Conservation (phyloP, 2,113 vertebrate genomes). For the Paraplagusia blochii region DNA sequence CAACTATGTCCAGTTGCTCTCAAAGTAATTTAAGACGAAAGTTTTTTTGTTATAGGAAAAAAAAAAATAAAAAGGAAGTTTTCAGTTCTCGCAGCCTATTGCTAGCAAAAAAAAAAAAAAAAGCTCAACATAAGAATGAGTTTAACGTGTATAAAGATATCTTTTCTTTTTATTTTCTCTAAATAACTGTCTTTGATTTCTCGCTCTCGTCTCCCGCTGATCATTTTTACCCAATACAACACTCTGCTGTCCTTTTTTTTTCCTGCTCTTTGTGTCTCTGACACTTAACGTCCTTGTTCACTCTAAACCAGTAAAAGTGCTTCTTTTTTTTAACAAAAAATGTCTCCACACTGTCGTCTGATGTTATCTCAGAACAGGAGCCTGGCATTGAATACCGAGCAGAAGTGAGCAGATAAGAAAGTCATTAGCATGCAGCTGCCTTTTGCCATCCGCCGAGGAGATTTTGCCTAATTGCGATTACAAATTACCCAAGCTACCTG, state of each 20-base stretch:
- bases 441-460: slow-evolving; percentile 24
- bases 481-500: slow-evolving; percentile 65
- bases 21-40: too few species aligned
- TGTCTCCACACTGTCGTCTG: slow-evolving; percentile 18
- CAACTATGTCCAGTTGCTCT: too few species aligned
- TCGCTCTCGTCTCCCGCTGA: not conserved
- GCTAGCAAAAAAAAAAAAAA: too few species aligned
- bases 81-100: too few species aligned
- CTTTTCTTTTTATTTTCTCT: not conserved
- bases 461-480: slow-evolving; percentile 68
- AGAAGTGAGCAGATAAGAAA: slow-evolving; percentile 40
- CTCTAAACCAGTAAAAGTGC: slow-evolving; percentile 2
- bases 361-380: slow-evolving; percentile 22
- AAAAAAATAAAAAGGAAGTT: too few species aligned
- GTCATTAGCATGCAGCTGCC: slow-evolving; percentile 58
- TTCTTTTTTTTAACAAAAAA: slow-evolving; percentile 18
- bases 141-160: too few species aligned
- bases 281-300: slow-evolving; percentile 28
- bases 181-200: not conserved
- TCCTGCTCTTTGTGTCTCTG: not conserved
- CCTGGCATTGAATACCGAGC: slow-evolving; percentile 44
- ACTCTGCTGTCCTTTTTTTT: not conserved
- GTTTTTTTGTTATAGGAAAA: too few species aligned
- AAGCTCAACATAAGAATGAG: too few species aligned
- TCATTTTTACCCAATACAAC: not conserved